Evolutionary conservation across 2,797 vertebrate species (phyloP), one percentile per base, ranked within the genome.

Genomic region (Anas bahamensis): DNA sequence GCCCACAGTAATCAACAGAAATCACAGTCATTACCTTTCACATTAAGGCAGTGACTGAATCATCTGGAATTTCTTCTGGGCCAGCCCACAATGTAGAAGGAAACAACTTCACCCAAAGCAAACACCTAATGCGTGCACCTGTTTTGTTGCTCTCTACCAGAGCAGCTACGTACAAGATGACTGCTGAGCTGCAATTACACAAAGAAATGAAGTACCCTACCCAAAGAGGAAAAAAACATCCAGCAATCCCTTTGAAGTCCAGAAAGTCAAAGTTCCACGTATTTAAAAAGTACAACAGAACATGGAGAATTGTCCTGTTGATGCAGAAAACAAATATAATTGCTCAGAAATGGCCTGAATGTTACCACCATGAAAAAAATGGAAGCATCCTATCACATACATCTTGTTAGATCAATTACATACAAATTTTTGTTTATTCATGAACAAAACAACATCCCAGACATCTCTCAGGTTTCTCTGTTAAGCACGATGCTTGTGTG

Each of bases 401-500:
- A 53, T 28, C 22, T 29, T 48, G 48, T 33, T 35, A 42, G 11
- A 69, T 56, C 26, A 68, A 24, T 42, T 50, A 52, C 11, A 24
- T 42, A 37, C 11, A 37, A 13, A 35, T 17, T 31, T 42, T 53
- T 18, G 17, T 24, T 33, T 39, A 64, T 14, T 7, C 60, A 55
- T 9, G 14, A 33, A 55, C n/a, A 73, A 53, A 39, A 46, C 48
- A 48, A 48, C 48, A 48, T 48, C 48, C 28, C 69, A 71, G 33
- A 17, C n/a, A 31, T 14, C 53, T 22, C 35, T 37, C 4, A 52
- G 23, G 18, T 53, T 69, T 7, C 48, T 44, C 68, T 44, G 26
- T 5, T 63, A 31, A 48, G 41, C 7, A 7, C 3, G 10, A 66
- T 7, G 68, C 50, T 10, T 69, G 33, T 6, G 11, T 0, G 0